Conservation (phyloP, 2,797 vertebrate genomes). For the Lepus oiostolus region DNA sequence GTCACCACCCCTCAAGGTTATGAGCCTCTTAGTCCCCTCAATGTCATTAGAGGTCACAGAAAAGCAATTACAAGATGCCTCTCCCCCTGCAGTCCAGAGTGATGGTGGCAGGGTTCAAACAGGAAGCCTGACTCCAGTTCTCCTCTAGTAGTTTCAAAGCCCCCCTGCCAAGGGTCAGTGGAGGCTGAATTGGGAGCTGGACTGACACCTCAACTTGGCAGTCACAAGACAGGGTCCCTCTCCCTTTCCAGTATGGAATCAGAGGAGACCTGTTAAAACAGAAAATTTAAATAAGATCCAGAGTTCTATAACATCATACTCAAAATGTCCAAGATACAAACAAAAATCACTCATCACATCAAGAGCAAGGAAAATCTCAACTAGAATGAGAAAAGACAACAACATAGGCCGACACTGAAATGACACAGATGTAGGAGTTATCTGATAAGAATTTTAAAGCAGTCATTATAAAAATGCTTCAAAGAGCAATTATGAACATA, state of each 20-base stretch:
- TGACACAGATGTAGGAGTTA: conserved; percentile 56
- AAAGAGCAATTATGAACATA: conserved; percentile 22
- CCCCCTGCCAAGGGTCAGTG: neutral
- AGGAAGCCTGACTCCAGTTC: neutral
- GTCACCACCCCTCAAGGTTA: neutral
- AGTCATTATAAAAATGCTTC: conserved; percentile 50
- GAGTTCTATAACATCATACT: conserved; percentile 34
- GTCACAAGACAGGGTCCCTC: neutral
- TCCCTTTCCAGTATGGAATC: neutral
- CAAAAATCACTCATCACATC: conserved; percentile 40
- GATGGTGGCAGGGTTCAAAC: neutral
- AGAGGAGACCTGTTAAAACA: conserved; percentile 30
- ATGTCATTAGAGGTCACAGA: neutral
- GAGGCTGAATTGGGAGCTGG: neutral
- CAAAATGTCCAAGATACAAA: conserved; percentile 57
- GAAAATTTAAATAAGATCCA: conserved; percentile 54
- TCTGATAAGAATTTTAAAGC: conserved; percentile 64
- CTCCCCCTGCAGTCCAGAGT: neutral
- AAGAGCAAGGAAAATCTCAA: conserved; percentile 67
- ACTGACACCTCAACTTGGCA: neutral
- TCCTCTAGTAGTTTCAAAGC: neutral
- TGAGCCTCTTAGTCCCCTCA: neutral
- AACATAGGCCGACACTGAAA: conserved; percentile 18
- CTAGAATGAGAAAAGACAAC: conserved; percentile 64
- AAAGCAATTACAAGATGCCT: neutral